Evolutionary conservation across 92 coral and sea anemone genomes (phyloP).

Genomic region (Parazoanthus atlanticus): DNA sequence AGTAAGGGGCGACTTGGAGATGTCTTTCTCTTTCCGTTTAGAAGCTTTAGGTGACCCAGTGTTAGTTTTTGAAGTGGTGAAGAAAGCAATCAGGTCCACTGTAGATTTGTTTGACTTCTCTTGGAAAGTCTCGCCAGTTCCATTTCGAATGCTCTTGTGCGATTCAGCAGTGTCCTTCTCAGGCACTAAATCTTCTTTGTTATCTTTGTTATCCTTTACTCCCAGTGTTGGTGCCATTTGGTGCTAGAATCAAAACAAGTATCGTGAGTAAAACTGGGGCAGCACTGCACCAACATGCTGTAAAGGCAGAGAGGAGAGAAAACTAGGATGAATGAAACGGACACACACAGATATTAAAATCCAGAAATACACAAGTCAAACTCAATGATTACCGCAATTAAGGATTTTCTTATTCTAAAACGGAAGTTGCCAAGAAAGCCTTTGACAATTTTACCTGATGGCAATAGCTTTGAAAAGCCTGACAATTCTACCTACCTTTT

Average conservation of each 20-base stretch:
- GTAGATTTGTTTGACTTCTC: slow-evolving; percentile 56
- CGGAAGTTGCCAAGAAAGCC: too few species aligned
- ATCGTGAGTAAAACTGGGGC: neutral
- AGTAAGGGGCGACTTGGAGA: slow-evolving; percentile 26
- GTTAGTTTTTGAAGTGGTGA: slow-evolving; percentile 54
- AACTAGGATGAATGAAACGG: too few species aligned
- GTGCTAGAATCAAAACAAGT: neutral
- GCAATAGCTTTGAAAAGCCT: too few species aligned
- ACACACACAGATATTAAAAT: too few species aligned
- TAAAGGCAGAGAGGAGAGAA: too few species aligned
- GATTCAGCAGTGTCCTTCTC: slow-evolving; percentile 20
- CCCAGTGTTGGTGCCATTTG: neutral
- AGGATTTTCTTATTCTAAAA: too few species aligned
- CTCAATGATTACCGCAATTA: too few species aligned
- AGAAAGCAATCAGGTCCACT: slow-evolving; percentile 63
- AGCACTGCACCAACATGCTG: too few species aligned
- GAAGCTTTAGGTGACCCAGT: slow-evolving; percentile 3
- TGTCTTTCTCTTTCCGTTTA: slow-evolving; percentile 33
- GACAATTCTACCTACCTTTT: too few species aligned
- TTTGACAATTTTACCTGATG: too few species aligned
- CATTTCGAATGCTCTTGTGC: slow-evolving; percentile 4
- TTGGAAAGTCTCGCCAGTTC: slow-evolving; percentile 24
- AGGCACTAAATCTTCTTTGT: slow-evolving; percentile 25
- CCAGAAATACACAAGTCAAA: too few species aligned
- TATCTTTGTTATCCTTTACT: neutral